phyloP scores from a whole-genome alignment of 2,888 invertebrate species.

The Meandrusa payeni region DNA sequence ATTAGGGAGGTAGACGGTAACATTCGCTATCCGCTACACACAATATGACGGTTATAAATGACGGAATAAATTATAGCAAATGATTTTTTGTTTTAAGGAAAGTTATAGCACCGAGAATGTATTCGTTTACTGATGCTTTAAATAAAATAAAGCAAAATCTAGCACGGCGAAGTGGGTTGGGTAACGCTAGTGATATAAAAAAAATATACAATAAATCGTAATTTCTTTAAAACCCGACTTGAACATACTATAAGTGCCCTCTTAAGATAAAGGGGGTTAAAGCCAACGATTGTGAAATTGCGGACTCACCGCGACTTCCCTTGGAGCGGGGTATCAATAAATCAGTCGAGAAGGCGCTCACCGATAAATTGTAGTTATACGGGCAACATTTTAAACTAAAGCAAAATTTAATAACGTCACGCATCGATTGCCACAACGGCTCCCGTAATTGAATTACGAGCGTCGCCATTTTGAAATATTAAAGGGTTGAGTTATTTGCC shows the following conservation, averaged over 20 bases:
- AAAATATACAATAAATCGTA: too few species aligned
- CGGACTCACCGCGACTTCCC: constrained; percentile 58
- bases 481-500: constrained; percentile 56
- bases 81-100: too few species aligned
- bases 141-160: too few species aligned
- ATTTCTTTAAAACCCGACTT: too few species aligned
- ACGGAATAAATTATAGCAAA: too few species aligned
- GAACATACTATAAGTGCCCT: constrained; percentile 20
- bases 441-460: constrained; percentile 66
- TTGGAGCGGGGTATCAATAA: constrained; percentile 49
- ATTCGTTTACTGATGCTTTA: too few species aligned
- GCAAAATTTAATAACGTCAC: constrained; percentile 71
- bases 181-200: too few species aligned
- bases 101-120: too few species aligned
- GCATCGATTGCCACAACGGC: constrained; percentile 74
- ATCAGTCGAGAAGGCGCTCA: constrained; percentile 45
- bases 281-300: constrained; percentile 44
- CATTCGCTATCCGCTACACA: too few species aligned
- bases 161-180: too few species aligned
- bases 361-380: constrained; percentile 68
- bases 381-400: constrained; percentile 72
- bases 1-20: too few species aligned
- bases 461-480: constrained; percentile 42
- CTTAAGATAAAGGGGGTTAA: constrained; percentile 34
- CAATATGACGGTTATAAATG: too few species aligned